Evolutionary conservation across 2,797 vertebrate species (phyloP), one percentile per base, ranked within the genome.

Genomic region (Chloroceryle inda): DNA sequence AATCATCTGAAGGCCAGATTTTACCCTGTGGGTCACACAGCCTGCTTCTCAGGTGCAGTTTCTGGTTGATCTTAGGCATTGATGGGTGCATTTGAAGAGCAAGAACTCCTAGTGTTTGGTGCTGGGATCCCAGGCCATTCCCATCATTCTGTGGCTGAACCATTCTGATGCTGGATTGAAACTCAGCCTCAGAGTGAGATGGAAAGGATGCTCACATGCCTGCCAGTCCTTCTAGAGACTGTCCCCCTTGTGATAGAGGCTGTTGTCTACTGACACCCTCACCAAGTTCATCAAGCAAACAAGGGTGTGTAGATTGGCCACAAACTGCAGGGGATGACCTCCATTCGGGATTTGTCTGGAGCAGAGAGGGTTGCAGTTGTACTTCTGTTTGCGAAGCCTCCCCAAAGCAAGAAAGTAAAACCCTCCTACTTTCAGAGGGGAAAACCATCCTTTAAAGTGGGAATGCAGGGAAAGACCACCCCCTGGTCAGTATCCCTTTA

Each of bases 361-460:
- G 45, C 40, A 71, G 62, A 58, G n/a, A 24, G 75, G 16, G 31
- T 3, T 5, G 8, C 10, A 47, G 29, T 29, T 11, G 13, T 10
- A n/a, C 6, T 58, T 58, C 20, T 38, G 22, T 16, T 56, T 27
- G 27, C 35, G 52, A 88, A 85, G 5, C 11, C 52, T 62, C 7
- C 10, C 22, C 6, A 11, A 15, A 38, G n/a, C 0, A 0, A 53
- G 33, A n/a, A 13, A 71, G 4, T 19, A 61, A 85, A 85, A 9
- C 4, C 4, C 6, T 53, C 47, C 38, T 31, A 38, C 6, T 11
- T 50, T 53, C 6, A 63, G n/a, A 79, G 31, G 19, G 15, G 29
- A 12, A 18, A 66, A 73, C 1, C 13, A 62, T 23, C 52, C 52
- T 52, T 58, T 37, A 56, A 68, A 61, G 13, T 0, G 0, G 9